Percentiles rank a stretch among this genome's conserved stretches.
phyloP scores from a whole-genome alignment of 2,888 invertebrate species.

The Ligdia adustata region DNA sequence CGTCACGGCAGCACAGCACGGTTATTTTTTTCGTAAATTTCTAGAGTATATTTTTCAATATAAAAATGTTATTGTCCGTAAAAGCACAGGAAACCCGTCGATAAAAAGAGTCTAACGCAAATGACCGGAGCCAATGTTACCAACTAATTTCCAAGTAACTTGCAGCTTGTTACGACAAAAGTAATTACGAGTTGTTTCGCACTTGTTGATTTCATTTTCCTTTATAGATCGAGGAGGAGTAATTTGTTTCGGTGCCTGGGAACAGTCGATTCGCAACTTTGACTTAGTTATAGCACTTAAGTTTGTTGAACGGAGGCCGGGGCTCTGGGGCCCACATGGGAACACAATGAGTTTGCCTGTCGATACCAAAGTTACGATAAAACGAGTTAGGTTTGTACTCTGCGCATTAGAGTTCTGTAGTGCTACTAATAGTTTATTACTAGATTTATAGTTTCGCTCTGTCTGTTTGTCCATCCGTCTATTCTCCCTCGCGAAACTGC shows the following conservation, averaged over 20 bases:
- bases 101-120: slow-evolving; percentile 29
- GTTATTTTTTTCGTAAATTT: slow-evolving; percentile 7
- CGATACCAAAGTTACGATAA: no score
- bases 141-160: slow-evolving; percentile 46
- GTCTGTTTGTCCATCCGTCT: no score
- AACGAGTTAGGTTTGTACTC: no score
- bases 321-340: slow-evolving; percentile 6
- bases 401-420: no score
- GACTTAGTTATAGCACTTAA: slow-evolving; percentile 31
- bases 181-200: slow-evolving; percentile 53
- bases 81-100: slow-evolving; percentile 6
- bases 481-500: no score
- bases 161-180: slow-evolving; percentile 43
- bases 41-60: slow-evolving; percentile 20
- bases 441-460: no score
- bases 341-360: not conserved
- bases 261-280: slow-evolving; percentile 26
- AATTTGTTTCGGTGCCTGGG: slow-evolving; percentile 48
- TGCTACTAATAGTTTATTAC: no score
- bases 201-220: slow-evolving; percentile 56
- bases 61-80: slow-evolving; percentile 5
- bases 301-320: slow-evolving; percentile 3
- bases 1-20: not conserved
- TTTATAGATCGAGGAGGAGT: slow-evolving; percentile 47
- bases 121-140: slow-evolving; percentile 36